Conservation (phyloP, 92 coral and sea anemone species). For the Chrysogorgia sp. region DNA sequence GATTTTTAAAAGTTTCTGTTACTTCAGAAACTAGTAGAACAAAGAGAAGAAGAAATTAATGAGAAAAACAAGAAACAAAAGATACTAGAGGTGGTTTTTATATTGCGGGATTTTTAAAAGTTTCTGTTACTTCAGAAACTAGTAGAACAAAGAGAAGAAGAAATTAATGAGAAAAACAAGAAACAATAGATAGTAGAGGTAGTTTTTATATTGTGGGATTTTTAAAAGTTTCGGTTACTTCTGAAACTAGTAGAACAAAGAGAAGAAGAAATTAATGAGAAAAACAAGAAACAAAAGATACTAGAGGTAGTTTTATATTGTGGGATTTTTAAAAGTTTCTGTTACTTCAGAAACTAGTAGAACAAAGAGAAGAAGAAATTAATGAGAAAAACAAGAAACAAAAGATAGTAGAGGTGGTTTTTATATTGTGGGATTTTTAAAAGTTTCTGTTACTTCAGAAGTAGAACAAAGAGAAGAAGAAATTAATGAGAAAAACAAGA, state of each 20-base stretch:
- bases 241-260: constrained; percentile 68
- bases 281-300: constrained; percentile 71
- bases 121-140: constrained; percentile 84
- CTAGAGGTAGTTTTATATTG: constrained; percentile 90
- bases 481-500: constrained; percentile 59
- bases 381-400: constrained; percentile 65
- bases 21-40: constrained; percentile 71
- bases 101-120: constrained; percentile 93
- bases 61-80: constrained; percentile 65
- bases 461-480: constrained; percentile 52
- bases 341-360: constrained; percentile 76
- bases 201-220: constrained; percentile 88
- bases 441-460: constrained; percentile 88
- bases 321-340: constrained; percentile 93
- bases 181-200: constrained; percentile 83
- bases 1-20: constrained; percentile 92
- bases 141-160: constrained; percentile 51
- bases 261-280: constrained; percentile 51
- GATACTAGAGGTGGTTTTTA: constrained; percentile 92
- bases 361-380: constrained; percentile 44
- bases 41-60: constrained; percentile 49
- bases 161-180: constrained; percentile 56
- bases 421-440: constrained; percentile 91
- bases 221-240: constrained; percentile 89
- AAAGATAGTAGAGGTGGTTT: constrained; percentile 86